Percentiles rank a stretch among this genome's conserved stretches.
These are phyloP conservation scores for Athalia circularis DNA, from an alignment of 2,888 invertebrate genomes.

Conservation along the genomic window DNA sequence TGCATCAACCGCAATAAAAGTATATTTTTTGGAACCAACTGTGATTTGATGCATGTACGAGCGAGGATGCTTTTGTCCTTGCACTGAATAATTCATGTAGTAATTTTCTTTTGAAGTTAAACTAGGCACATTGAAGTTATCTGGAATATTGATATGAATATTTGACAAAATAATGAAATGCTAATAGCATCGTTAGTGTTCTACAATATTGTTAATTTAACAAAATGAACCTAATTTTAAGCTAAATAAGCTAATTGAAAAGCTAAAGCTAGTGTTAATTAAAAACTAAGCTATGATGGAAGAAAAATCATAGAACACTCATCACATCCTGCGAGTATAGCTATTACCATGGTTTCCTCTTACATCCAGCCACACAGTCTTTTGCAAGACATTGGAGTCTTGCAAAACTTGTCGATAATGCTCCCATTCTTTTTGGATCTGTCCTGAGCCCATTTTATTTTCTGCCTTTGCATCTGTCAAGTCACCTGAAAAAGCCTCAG, in stretches of 20 bases:
- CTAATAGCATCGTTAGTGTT: neutral
- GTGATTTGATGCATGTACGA: slow-evolving; percentile 83
- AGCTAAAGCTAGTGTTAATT: too few species aligned
- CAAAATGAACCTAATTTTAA: too few species aligned
- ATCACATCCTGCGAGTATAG: slow-evolving; percentile 1
- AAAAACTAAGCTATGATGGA: neutral
- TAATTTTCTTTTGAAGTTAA: slow-evolving; percentile 83
- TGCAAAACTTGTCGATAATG: slow-evolving; percentile 83
- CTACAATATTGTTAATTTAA: too few species aligned
- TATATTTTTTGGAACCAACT: slow-evolving; percentile 79
- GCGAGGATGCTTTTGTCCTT: slow-evolving; percentile 81
- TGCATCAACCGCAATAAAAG: slow-evolving; percentile 92
- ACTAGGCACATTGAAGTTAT: slow-evolving; percentile 90
- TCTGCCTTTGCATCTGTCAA: slow-evolving; percentile 90
- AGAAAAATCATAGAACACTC: too few species aligned
- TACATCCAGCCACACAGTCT: slow-evolving; percentile 90
- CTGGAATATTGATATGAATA: slow-evolving; percentile 76
- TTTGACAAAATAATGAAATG: slow-evolving; percentile 32
- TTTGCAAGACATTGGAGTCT: slow-evolving; percentile 80
- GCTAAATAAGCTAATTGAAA: too few species aligned
- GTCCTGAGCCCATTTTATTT: slow-evolving; percentile 87
- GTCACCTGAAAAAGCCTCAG: slow-evolving; percentile 77
- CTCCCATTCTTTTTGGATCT: slow-evolving; percentile 89
- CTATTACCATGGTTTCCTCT: slow-evolving; percentile 92
- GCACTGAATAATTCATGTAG: slow-evolving; percentile 86